A percentile compares a stretch with the other conserved stretches of the same genome.
Conservation (phyloP, 1,140 invertebrate genomes). For the Diachasma alloeum region DNA sequence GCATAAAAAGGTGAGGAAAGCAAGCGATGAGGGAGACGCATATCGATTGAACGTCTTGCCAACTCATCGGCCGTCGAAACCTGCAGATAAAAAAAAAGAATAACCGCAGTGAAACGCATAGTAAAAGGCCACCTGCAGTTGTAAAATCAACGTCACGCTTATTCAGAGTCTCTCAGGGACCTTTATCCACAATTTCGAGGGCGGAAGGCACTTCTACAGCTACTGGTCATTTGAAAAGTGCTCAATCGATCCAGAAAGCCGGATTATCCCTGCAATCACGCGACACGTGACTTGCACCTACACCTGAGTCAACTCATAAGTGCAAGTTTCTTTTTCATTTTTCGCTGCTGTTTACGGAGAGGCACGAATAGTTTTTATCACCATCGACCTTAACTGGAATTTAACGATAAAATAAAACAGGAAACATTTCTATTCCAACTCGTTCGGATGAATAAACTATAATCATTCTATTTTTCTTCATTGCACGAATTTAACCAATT, state of each 20-base stretch:
- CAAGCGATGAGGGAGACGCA: not conserved
- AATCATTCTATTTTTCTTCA: too few species aligned
- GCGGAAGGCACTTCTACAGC: not conserved
- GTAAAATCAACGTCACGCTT: constrained; percentile 23
- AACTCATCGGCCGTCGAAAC: not conserved
- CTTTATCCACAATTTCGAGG: not conserved
- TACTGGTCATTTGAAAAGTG: constrained; percentile 5
- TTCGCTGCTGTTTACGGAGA: not conserved
- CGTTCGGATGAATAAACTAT: too few species aligned
- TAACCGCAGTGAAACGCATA: constrained; percentile 6
- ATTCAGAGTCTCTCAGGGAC: not conserved
- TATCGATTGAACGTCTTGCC: constrained; percentile 6
- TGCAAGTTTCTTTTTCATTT: not conserved
- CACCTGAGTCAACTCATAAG: not conserved
- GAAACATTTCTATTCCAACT: too few species aligned
- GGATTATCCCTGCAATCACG: constrained; percentile 41
- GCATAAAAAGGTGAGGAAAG: not conserved
- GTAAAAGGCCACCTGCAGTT: constrained; percentile 33
- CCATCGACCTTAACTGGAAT: not conserved
- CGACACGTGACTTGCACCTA: constrained; percentile 38
- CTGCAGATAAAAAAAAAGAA: not conserved
- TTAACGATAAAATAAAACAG: not conserved
- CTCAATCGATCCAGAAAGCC: constrained; percentile 40
- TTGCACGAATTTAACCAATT: too few species aligned
- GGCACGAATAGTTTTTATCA: not conserved